These are phyloP conservation scores for Coregonus suidteri DNA, from an alignment of 2,797 vertebrate species.

Conservation along the genomic window DNA sequence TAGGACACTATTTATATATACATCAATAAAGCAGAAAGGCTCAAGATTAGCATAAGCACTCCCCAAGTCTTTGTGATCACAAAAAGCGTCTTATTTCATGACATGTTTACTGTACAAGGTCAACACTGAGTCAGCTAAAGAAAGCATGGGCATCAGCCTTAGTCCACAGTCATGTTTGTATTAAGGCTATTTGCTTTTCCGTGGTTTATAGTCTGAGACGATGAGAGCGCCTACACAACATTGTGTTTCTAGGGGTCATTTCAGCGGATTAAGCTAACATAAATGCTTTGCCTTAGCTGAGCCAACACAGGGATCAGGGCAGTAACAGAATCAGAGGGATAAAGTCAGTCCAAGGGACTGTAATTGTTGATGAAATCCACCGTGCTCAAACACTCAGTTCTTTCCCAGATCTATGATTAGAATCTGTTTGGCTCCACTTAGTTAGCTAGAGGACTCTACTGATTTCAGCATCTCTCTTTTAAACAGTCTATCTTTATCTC, in stretches of 20 bases:
- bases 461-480: background rate
- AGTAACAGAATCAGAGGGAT: slow-evolving; percentile 7
- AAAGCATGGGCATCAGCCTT: slow-evolving; percentile 19
- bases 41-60: background rate
- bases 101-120: slow-evolving; percentile 54
- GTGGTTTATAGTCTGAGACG: slow-evolving; percentile 28
- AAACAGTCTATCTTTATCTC: background rate
- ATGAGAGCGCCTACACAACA: slow-evolving; percentile 10
- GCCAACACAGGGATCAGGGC: slow-evolving; percentile 30
- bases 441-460: background rate
- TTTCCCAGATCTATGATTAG: background rate
- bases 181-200: slow-evolving; percentile 21
- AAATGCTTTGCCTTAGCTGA: slow-evolving; percentile 39
- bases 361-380: slow-evolving; percentile 12
- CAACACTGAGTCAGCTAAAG: slow-evolving; percentile 27
- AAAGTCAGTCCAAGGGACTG: background rate
- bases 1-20: too few relatives aligned
- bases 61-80: slow-evolving; percentile 7
- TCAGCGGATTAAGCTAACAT: slow-evolving; percentile 26
- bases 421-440: background rate
- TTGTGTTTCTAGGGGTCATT: slow-evolving; percentile 26
- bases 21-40: background rate
- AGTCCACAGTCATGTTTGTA: slow-evolving; percentile 36
- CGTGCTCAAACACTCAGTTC: background rate
- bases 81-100: slow-evolving; percentile 34